These are phyloP conservation scores for Rambutsinella grinnellia DNA, from an alignment of 2,888 invertebrate genomes.

Conservation along the genomic window DNA sequence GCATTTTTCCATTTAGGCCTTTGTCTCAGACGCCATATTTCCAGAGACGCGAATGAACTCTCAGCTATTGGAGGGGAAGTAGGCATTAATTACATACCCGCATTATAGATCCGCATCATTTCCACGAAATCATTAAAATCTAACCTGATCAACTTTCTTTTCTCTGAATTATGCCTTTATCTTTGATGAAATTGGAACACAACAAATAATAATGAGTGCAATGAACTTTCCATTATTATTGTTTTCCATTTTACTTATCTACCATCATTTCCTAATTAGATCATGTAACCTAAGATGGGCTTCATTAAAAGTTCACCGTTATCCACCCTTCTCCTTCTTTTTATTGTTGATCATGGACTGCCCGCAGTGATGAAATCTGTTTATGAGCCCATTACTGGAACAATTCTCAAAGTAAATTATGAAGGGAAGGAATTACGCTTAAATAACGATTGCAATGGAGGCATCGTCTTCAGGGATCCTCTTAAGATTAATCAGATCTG, in stretches of 20 bases:
- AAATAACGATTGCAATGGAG: neutral
- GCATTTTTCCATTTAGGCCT: too few relatives aligned
- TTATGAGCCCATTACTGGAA: neutral
- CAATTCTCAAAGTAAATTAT: neutral
- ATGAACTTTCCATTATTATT: too few relatives aligned
- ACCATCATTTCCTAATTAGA: neutral
- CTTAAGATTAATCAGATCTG: neutral
- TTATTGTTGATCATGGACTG: neutral
- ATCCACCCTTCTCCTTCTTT: neutral
- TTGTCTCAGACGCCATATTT: too few relatives aligned
- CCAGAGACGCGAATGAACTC: too few relatives aligned
- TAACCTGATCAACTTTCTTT: too few relatives aligned
- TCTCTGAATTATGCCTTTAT: too few relatives aligned
- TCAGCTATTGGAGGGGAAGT: too few relatives aligned
- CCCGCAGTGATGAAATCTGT: neutral
- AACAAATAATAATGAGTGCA: too few relatives aligned
- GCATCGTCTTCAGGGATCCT: constrained; percentile 2
- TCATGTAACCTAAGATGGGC: neutral
- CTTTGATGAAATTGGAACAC: too few relatives aligned
- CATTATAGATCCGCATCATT: too few relatives aligned
- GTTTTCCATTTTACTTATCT: neutral
- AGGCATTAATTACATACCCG: too few relatives aligned
- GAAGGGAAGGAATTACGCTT: neutral
- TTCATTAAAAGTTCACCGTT: neutral
- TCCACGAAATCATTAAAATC: too few relatives aligned